phyloP scores from a whole-genome alignment of 2,113 vertebrate genomes.

The Vicugna pacos region DNA sequence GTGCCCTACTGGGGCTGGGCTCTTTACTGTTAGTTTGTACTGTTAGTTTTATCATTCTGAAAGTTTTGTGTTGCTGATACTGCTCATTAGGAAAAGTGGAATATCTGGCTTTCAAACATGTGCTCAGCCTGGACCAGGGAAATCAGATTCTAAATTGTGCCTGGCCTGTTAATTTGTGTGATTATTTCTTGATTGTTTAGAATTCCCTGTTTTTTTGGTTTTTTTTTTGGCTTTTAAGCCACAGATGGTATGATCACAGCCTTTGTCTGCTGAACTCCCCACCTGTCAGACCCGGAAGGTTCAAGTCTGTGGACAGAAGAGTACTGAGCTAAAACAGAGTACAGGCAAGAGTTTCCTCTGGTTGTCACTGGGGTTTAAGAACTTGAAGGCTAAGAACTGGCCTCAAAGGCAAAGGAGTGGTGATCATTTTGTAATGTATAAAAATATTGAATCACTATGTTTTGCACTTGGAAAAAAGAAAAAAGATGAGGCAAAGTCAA shows the following conservation, averaged over 20 bases:
- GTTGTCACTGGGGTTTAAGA: slow-evolving; percentile 68
- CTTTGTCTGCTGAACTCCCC: slow-evolving; percentile 80
- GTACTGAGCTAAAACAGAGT: slow-evolving; percentile 88
- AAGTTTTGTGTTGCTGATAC: not conserved
- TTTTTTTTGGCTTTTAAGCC: not conserved
- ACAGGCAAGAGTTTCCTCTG: slow-evolving; percentile 75
- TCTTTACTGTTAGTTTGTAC: not conserved
- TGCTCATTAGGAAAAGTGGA: rapidly evolving
- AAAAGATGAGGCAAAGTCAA: not conserved
- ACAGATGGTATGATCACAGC: slow-evolving; percentile 83
- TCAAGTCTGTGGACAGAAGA: slow-evolving; percentile 88
- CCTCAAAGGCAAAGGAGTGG: slow-evolving; percentile 50
- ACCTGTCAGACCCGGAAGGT: slow-evolving; percentile 87
- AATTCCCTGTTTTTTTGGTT: not conserved
- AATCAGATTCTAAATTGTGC: not conserved
- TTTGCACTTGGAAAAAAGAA: not conserved
- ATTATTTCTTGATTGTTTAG: slow-evolving; percentile 77
- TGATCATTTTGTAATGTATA: not conserved
- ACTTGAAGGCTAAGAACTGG: slow-evolving; percentile 63
- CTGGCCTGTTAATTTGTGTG: slow-evolving; percentile 70
- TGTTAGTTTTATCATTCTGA: not conserved
- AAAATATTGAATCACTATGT: not conserved
- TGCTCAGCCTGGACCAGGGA: rapidly evolving
- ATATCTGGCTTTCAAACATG: not conserved
- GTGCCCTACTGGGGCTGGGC: rapidly evolving